These are phyloP conservation scores for Stratiomys singularior DNA, from an alignment of 2,888 invertebrate species.

Conservation along the genomic window DNA sequence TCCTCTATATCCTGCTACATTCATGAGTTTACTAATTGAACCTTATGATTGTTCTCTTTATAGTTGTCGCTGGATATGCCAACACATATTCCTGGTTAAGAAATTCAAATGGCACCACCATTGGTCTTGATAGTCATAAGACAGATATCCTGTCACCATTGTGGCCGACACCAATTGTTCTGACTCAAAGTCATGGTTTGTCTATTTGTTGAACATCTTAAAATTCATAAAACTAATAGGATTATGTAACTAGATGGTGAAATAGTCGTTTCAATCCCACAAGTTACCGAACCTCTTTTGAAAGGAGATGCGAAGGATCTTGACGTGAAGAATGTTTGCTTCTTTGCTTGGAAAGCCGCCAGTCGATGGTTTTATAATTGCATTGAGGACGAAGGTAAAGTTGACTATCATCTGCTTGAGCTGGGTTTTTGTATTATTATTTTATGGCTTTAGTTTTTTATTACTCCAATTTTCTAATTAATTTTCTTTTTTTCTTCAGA, in stretches of 20 bases:
- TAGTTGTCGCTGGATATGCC: not conserved
- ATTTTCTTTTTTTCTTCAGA: too few relatives aligned
- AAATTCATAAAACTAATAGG: not conserved
- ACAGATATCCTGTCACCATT: not conserved
- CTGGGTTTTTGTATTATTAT: too few relatives aligned
- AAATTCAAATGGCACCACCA: not conserved
- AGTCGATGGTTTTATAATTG: slow-evolving; percentile 4
- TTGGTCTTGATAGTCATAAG: slow-evolving; percentile 4
- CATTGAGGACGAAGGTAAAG: not conserved
- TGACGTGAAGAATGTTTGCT: not conserved
- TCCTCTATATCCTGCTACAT: too few relatives aligned
- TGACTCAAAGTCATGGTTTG: slow-evolving; percentile 15
- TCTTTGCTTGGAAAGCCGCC: not conserved
- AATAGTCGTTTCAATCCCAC: not conserved
- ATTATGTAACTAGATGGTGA: not conserved
- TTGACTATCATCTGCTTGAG: too few relatives aligned
- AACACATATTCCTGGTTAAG: slow-evolving; percentile 17
- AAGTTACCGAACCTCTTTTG: not conserved
- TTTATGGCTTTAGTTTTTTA: too few relatives aligned
- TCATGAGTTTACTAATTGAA: too few relatives aligned
- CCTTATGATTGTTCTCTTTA: too few relatives aligned
- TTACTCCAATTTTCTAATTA: too few relatives aligned
- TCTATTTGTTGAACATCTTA: not conserved
- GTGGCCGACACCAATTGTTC: not conserved
- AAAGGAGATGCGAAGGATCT: not conserved